Evolutionary conservation across 2,113 vertebrate genomes (phyloP).

Genomic region (Colistium nudipinnis): DNA sequence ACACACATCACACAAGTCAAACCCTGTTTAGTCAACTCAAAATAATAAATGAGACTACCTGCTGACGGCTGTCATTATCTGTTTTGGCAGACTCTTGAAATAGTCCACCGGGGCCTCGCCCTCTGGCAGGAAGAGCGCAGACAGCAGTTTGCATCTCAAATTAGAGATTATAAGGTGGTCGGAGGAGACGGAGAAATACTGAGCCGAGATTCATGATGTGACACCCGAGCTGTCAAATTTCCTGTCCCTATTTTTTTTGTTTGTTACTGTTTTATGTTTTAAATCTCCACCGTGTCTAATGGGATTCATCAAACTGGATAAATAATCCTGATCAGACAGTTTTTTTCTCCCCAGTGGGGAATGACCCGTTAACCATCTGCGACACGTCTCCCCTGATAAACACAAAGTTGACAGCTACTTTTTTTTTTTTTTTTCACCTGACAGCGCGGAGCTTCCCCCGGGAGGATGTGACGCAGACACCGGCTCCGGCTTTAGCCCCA

Average conservation of each 20-base stretch:
- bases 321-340: slow-evolving; percentile 11
- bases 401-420: slow-evolving; percentile 48
- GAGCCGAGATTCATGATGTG: slow-evolving; percentile 4
- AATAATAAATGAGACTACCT: slow-evolving; percentile 11
- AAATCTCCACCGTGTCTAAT: slow-evolving; percentile 23
- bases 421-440: slow-evolving; percentile 59
- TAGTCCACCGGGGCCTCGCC: slow-evolving; percentile 25
- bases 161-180: slow-evolving; percentile 30
- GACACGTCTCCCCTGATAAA: slow-evolving; percentile 34
- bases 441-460: slow-evolving; percentile 27
- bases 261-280: slow-evolving; percentile 16
- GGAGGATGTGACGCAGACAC: slow-evolving; percentile 45
- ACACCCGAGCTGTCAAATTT: slow-evolving; percentile 13
- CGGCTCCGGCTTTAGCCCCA: slow-evolving; percentile 16
- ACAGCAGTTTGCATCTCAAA: slow-evolving; percentile 49
- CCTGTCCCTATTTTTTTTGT: not conserved
- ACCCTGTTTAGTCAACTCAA: not conserved
- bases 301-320: slow-evolving; percentile 7
- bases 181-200: slow-evolving; percentile 16
- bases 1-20: not conserved
- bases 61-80: slow-evolving; percentile 50
- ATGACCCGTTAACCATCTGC: slow-evolving; percentile 18
- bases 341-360: slow-evolving; percentile 7
- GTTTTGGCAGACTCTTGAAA: slow-evolving; percentile 40
- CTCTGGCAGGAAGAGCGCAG: slow-evolving; percentile 36